phyloP scores from a whole-genome alignment of 2,113 vertebrate genomes.

The Vanacampus margaritifer region DNA sequence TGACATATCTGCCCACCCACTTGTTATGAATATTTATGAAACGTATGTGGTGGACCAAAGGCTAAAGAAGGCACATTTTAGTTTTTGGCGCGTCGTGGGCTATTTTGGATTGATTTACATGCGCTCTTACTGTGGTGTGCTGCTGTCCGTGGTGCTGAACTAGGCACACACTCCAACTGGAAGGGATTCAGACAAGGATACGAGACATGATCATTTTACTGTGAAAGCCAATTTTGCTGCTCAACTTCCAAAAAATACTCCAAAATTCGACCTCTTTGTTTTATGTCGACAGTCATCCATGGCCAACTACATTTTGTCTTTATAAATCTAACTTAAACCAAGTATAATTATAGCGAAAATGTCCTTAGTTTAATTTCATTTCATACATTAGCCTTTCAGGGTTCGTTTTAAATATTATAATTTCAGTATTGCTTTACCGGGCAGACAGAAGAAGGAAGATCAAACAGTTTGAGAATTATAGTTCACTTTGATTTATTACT shows the following conservation, averaged over 20 bases:
- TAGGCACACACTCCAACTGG: not conserved
- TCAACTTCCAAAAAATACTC: not conserved
- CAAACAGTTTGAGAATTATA: too few relatives aligned
- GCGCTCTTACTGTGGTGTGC: conserved; percentile 11
- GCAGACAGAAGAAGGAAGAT: too few relatives aligned
- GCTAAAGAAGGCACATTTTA: conserved; percentile 40
- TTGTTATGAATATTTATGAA: conserved; percentile 59
- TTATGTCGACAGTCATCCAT: too few relatives aligned
- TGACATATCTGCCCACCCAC: conserved; percentile 41
- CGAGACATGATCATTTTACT: not conserved
- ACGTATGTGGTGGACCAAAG: conserved; percentile 29
- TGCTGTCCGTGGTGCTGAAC: conserved; percentile 66
- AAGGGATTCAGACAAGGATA: not conserved
- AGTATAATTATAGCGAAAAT: too few relatives aligned
- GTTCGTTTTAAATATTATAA: too few relatives aligned
- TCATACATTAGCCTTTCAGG: too few relatives aligned
- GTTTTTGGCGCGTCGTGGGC: conserved; percentile 18
- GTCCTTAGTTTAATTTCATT: too few relatives aligned
- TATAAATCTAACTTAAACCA: too few relatives aligned
- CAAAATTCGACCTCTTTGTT: too few relatives aligned
- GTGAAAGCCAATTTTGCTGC: not conserved
- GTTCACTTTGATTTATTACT: too few relatives aligned
- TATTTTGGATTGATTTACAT: conserved; percentile 14
- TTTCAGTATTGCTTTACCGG: too few relatives aligned
- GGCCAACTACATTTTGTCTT: too few relatives aligned